A percentile compares a stretch with the other conserved stretches of the same genome.
These are phyloP conservation scores for Budorcas taxicolor DNA, from an alignment of 2,113 vertebrate genomes.

Conservation along the genomic window DNA sequence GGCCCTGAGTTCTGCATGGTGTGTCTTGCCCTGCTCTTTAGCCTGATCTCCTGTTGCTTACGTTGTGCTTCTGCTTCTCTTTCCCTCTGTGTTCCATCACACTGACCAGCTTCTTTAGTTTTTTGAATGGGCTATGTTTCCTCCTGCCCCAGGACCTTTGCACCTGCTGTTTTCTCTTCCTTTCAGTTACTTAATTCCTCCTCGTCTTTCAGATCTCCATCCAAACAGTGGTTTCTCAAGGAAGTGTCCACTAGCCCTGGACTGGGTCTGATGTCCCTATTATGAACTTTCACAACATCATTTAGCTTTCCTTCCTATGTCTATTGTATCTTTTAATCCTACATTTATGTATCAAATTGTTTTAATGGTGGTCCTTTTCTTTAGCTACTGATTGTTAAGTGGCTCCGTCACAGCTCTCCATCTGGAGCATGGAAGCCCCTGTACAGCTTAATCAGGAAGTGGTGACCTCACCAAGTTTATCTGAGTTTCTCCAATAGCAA, in stretches of 20 bases:
- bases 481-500: not conserved
- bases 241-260: not conserved
- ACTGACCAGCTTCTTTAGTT: not conserved
- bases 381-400: not conserved
- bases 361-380: not conserved
- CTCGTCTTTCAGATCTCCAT: not conserved
- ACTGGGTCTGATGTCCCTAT: not conserved
- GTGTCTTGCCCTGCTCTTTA: not conserved
- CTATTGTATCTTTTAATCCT: not conserved
- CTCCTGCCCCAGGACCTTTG: not conserved
- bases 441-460: not conserved
- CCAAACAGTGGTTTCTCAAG: not conserved
- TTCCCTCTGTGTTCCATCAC: not conserved
- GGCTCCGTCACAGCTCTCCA: not conserved
- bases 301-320: not conserved
- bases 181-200: not conserved
- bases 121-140: too few species aligned
- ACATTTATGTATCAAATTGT: not conserved
- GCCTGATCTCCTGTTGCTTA: not conserved
- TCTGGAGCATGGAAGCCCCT: not conserved
- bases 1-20: not conserved
- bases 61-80: not conserved
- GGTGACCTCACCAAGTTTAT: not conserved
- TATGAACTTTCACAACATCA: rapidly evolving
- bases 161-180: not conserved